phyloP scores from a whole-genome alignment of 2,113 vertebrate species.

The Nerophis ophidion region DNA sequence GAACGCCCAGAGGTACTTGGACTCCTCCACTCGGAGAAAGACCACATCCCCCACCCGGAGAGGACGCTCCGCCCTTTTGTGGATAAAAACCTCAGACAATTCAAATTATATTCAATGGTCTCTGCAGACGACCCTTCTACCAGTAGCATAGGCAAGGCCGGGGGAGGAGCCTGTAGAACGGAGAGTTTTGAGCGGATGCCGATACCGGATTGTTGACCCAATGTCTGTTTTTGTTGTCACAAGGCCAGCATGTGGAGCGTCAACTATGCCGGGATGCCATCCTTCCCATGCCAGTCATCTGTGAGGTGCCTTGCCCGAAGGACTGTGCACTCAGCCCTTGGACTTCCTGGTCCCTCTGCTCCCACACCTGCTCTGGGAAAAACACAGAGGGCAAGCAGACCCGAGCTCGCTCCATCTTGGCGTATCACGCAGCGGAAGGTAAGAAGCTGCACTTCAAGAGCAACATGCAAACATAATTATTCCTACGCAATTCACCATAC shows the following conservation, averaged over 20 bases:
- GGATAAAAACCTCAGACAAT: too few species aligned
- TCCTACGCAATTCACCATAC: too few species aligned
- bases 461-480: too few species aligned
- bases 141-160: too few species aligned
- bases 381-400: conserved; percentile 92
- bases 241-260: conserved; percentile 84
- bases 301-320: conserved; percentile 87
- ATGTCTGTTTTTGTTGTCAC: neutral
- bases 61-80: too few species aligned
- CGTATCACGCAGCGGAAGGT: conserved; percentile 88
- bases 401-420: conserved; percentile 84
- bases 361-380: conserved; percentile 96
- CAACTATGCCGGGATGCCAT: conserved; percentile 92
- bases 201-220: neutral
- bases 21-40: too few species aligned
- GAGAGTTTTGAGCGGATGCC: too few species aligned
- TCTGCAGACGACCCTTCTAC: too few species aligned
- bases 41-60: too few species aligned
- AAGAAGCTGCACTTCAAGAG: conserved; percentile 28
- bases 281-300: conserved; percentile 84
- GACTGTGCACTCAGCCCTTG: conserved; percentile 91
- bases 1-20: too few species aligned
- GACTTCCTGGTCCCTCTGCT: conserved; percentile 90
- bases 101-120: too few species aligned
- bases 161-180: too few species aligned